Conservation (phyloP, 2,888 invertebrate species). For the Hirtodrosophila confusa region DNA sequence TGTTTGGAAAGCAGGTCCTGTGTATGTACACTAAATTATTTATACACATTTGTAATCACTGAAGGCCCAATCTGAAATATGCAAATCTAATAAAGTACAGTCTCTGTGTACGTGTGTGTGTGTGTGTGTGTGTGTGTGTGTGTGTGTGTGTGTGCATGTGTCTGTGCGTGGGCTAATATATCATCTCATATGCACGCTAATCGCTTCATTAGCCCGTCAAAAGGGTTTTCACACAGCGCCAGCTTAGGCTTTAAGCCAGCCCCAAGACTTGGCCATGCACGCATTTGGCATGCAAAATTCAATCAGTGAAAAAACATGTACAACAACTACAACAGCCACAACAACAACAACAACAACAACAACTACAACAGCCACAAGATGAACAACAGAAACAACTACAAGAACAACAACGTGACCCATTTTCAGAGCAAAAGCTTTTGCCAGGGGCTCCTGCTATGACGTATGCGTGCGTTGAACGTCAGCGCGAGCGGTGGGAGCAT, state of each 20-base stretch:
- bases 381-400: slow-evolving; percentile 22
- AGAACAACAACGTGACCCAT: slow-evolving; percentile 60
- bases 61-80: slow-evolving; percentile 2
- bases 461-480: slow-evolving; percentile 52
- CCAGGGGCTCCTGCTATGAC: slow-evolving; percentile 70
- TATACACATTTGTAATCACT: slow-evolving; percentile 1
- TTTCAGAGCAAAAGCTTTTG: slow-evolving; percentile 75
- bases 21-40: slow-evolving; percentile 13
- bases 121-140: neutral
- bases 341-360: slow-evolving; percentile 33
- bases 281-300: slow-evolving; percentile 78
- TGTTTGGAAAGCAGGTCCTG: slow-evolving; percentile 12
- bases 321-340: slow-evolving; percentile 15
- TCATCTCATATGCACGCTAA: slow-evolving; percentile 71
- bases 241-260: slow-evolving; percentile 13
- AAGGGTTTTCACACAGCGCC: slow-evolving; percentile 25
- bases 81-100: slow-evolving; percentile 9
- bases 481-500: neutral
- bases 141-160: slow-evolving; percentile 20
- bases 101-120: neutral
- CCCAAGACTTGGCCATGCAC: slow-evolving; percentile 32
- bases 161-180: slow-evolving; percentile 27
- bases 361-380: slow-evolving; percentile 25
- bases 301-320: slow-evolving; percentile 57
- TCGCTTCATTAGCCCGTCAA: slow-evolving; percentile 70